Percentiles rank a stretch among this genome's conserved stretches.
phyloP scores from a whole-genome alignment of 1,140 invertebrate species.

The Himalopsyche phryganea region DNA sequence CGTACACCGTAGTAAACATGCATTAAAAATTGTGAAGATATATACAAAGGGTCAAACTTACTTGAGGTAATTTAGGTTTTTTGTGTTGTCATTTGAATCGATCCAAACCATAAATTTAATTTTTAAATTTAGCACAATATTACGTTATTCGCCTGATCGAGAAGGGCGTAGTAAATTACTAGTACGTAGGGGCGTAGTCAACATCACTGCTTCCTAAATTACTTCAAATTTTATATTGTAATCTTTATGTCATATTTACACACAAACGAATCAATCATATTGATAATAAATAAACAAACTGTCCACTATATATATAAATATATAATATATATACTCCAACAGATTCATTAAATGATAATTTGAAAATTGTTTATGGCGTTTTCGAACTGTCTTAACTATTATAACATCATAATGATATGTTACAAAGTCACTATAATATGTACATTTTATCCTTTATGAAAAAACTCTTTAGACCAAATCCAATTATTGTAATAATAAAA shows the following conservation, averaged over 20 bases:
- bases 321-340: neutral
- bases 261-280: too few relatives aligned
- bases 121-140: too few relatives aligned
- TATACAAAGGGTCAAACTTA: neutral
- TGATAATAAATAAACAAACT: too few relatives aligned
- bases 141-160: too few relatives aligned
- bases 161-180: too few relatives aligned
- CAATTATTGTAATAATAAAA: too few relatives aligned
- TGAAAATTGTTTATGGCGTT: neutral
- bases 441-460: neutral
- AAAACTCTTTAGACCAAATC: too few relatives aligned
- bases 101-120: too few relatives aligned
- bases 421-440: slow-evolving; percentile 4
- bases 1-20: slow-evolving; percentile 7
- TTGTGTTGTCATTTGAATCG: neutral
- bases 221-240: neutral
- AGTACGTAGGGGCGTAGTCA: too few relatives aligned
- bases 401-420: slow-evolving; percentile 5
- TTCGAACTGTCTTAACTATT: too few relatives aligned
- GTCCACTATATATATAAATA: neutral
- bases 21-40: slow-evolving; percentile 4
- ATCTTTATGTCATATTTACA: neutral
- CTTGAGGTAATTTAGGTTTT: slow-evolving; percentile 8
- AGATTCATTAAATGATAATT: neutral
- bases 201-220: neutral